A percentile compares a stretch with the other conserved stretches of the same genome.
These are phyloP conservation scores for Hippocampus mohnikei DNA, from an alignment of 2,113 vertebrate genomes.

Conservation along the genomic window DNA sequence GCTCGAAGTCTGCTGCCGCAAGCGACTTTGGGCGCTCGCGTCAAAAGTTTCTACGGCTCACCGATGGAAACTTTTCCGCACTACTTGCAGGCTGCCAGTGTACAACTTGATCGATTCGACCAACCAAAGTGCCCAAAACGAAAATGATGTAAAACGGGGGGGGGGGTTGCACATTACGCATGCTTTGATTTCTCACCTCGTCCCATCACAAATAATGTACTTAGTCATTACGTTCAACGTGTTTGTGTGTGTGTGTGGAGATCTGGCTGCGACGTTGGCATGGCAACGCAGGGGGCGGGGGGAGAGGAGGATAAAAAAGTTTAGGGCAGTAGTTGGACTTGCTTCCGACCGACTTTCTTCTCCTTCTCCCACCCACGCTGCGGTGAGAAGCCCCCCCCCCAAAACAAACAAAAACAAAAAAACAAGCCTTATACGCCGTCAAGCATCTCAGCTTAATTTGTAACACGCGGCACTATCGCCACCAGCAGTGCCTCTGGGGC, in stretches of 20 bases:
- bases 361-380: background rate
- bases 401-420: too few relatives aligned
- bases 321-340: slow-evolving; percentile 22
- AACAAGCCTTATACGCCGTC: background rate
- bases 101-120: slow-evolving; percentile 11
- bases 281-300: slow-evolving; percentile 35
- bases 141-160: slow-evolving; percentile 15
- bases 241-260: slow-evolving; percentile 1
- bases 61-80: background rate
- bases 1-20: background rate
- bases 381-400: background rate
- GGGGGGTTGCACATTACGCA: slow-evolving; percentile 19
- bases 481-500: background rate
- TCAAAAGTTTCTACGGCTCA: background rate
- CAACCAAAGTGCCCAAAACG: slow-evolving; percentile 14
- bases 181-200: slow-evolving; percentile 35
- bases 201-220: slow-evolving; percentile 39
- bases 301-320: slow-evolving; percentile 24
- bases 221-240: slow-evolving; percentile 28
- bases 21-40: background rate
- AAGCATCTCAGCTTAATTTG: background rate
- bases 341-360: background rate
- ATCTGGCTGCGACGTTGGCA: slow-evolving; percentile 46
- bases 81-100: background rate
- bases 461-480: background rate